Base-by-base conservation (phyloP, 2,113 vertebrate species). In the Bambusicola thoracicus region DNA sequence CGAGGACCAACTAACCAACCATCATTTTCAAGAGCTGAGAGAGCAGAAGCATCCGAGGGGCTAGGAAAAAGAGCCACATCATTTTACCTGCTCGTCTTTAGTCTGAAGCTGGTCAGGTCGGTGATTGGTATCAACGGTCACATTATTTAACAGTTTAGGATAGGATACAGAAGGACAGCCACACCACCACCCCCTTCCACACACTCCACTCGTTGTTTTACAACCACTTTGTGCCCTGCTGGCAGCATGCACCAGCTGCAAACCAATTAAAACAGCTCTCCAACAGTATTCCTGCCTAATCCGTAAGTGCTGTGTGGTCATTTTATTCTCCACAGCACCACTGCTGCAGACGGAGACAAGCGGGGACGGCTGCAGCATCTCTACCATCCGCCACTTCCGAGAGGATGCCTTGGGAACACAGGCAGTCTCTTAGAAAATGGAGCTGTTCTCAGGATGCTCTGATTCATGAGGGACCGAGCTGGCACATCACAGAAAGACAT, bases 301-400 rank as follows among this genome's bases (percentile, higher is more conserved):
- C 66, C 1, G 0, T 44, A 32, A 68, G 77, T 5, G 11, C n/a
- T 0, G 3, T 43, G 34, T 58, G 27, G 63, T 12, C 44, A 27
- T 58, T 82, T 84, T 89, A 30, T 77, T 79, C 91, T 89, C 70
- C 38, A 81, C 40, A 89, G 66, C 46, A 7, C 1, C 0, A 4
- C 22, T 44, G 55, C 46, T 41, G 11, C 21, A 79, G 62, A 29
- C 69, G 76, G 67, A 63, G 66, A 75, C 29, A 34, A 56, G 27
- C 3, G 3, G 72, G 51, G 76, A 38, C 30, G 36, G 48, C 77
- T 85, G 53, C 58, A 40, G 89, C 5, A 0, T 56, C 81, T 73
- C 70, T 72, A 68, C 16, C 19, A 1, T 58, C 70, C 40, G 48
- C 75, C 53, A 62, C 74, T 93, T 86, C 81, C 94, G 87, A 72